Evolutionary conservation across 2,888 invertebrate genomes (phyloP).

Genomic region (Dasysyrphus albostriatus): DNA sequence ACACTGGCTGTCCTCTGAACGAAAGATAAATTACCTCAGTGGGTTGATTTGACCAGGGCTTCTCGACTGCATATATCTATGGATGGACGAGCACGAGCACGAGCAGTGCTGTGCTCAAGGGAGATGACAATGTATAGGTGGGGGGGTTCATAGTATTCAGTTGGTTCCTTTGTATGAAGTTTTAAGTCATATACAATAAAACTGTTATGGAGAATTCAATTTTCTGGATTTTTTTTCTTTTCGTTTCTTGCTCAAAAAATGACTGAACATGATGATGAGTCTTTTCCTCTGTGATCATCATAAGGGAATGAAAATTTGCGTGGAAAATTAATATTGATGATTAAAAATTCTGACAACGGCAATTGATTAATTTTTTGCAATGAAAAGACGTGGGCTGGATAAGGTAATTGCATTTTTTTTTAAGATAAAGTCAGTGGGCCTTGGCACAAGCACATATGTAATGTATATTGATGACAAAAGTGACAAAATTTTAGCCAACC

Average conservation of each 20-base stretch:
- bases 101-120: constrained; percentile 39
- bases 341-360: constrained; percentile 45
- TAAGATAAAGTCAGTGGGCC: constrained; percentile 14
- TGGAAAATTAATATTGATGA: constrained; percentile 63
- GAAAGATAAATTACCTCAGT: constrained; percentile 74
- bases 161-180: constrained; percentile 24
- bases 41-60: constrained; percentile 41
- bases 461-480: not conserved
- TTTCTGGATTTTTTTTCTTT: constrained; percentile 40
- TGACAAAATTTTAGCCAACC: not conserved
- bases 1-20: constrained; percentile 71
- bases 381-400: constrained; percentile 1
- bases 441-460: not conserved
- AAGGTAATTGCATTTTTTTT: constrained; percentile 27
- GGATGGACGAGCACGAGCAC: too few relatives aligned
- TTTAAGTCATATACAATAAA: constrained; percentile 49
- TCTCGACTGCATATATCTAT: constrained; percentile 7
- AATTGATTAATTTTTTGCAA: constrained; percentile 38
- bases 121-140: constrained; percentile 58
- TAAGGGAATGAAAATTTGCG: constrained; percentile 33
- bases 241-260: constrained; percentile 15
- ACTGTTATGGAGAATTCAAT: constrained; percentile 61
- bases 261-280: constrained; percentile 49
- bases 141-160: not conserved
- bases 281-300: constrained; percentile 21